Evolutionary conservation across 1,140 invertebrate species (phyloP), one percentile per base, ranked within the genome.

Genomic region (Helicoverpa zea): DNA sequence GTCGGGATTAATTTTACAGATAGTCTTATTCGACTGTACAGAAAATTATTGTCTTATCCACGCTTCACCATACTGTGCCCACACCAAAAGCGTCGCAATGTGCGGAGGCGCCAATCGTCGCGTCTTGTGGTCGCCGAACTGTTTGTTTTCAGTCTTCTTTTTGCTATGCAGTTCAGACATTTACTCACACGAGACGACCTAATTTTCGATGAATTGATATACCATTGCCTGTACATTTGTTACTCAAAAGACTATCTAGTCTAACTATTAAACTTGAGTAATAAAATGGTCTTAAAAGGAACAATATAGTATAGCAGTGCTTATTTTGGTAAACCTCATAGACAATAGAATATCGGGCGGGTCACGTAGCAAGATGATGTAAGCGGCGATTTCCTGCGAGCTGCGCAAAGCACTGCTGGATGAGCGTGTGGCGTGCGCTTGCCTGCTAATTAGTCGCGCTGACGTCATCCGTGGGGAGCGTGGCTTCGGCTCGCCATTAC

Each of bases 321-420:
- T 43, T 79, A 79, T 79, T 79, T 79, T 29, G 76, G 51, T 47
- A 68, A 58, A 79, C 49, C 64, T 79, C 49, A 54, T 58, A 80
- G 61, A 88, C 86, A 88, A 90, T 88, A 84, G 83, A 78, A 23
- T 84, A 81, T 29, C 85, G 58, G 61, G 61, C 73, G 35, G 54
- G 72, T 84, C 89, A 92, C 90, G 89, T 93, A 89, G 75, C 70
- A 51, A 76, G 87, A 87, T 94, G 92, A 94, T 92, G 91, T 93
- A 94, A 94, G 89, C 88, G 88, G 78, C 85, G 84, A 90, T 91
- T 93, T 94, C 92, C 93, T 94, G 92, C 84, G 88, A 87, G 88
- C 80, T 86, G 81, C 80, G 84, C 78, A 83, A 80, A 84, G 81
- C 83, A 80, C 51, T 68, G 84, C 74, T 88, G 84, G 78, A 88